Conservation (phyloP, 2,888 invertebrate species). For the Lypha dubia region DNA sequence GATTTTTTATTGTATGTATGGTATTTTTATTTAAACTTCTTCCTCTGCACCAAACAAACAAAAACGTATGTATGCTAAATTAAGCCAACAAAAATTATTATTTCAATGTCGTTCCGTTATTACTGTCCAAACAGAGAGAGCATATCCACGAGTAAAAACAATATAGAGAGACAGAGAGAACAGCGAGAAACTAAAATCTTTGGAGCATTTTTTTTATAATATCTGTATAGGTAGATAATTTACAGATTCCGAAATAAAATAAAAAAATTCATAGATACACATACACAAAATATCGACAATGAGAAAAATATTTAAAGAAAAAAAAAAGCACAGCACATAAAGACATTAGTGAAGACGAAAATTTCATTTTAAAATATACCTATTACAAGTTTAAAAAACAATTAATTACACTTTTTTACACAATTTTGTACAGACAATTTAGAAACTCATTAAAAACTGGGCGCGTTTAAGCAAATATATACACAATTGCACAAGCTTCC, state of each 20-base stretch:
- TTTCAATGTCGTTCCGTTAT: conserved; percentile 68
- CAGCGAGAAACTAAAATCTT: conserved; percentile 12
- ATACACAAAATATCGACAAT: conserved; percentile 73
- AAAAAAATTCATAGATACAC: conserved; percentile 74
- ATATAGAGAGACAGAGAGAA: background rate
- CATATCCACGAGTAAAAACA: conserved; percentile 1
- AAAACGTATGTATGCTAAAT: conserved; percentile 51
- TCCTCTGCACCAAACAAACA: conserved; percentile 10
- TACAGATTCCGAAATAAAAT: conserved; percentile 69
- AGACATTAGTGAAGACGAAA: conserved; percentile 45
- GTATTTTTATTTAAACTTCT: background rate
- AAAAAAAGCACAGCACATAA: too few species aligned
- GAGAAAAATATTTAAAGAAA: conserved; percentile 65
- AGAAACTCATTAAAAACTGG: conserved; percentile 74
- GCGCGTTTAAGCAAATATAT: conserved; percentile 69
- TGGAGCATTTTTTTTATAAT: conserved; percentile 24
- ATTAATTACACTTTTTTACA: conserved; percentile 25
- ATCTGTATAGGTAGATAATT: conserved; percentile 67
- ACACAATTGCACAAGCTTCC: background rate
- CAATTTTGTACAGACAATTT: conserved; percentile 39
- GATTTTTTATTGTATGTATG: background rate
- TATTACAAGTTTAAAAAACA: conserved; percentile 22
- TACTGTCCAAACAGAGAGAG: conserved; percentile 27
- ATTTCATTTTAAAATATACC: conserved; percentile 48
- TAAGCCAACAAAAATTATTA: conserved; percentile 57